These are phyloP conservation scores for Rhinella marina DNA, from an alignment of 2,797 vertebrate genomes.

Conservation along the genomic window DNA sequence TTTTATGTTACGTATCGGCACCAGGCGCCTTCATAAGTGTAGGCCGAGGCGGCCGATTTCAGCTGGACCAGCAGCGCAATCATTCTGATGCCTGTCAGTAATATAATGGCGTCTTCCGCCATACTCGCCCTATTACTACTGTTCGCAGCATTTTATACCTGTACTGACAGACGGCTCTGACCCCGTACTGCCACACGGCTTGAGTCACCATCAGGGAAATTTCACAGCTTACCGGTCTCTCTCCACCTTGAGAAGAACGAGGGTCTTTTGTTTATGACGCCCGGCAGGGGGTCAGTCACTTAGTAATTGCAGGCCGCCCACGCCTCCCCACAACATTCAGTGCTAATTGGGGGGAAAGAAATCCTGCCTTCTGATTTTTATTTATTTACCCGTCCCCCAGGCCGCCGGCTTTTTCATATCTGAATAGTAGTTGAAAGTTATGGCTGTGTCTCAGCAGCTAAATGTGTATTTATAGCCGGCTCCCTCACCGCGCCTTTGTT, in stretches of 20 bases:
- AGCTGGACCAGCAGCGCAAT: too few relatives aligned
- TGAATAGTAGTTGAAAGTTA: conserved; percentile 57
- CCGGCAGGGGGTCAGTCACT: conserved; percentile 43
- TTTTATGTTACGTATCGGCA: neutral
- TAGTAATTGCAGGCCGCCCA: conserved; percentile 48
- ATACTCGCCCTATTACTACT: neutral
- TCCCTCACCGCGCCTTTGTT: conserved; percentile 52
- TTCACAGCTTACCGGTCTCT: neutral
- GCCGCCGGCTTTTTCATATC: conserved; percentile 46
- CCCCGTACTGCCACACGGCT: neutral
- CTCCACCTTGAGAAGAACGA: conserved; percentile 17
- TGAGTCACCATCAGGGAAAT: neutral
- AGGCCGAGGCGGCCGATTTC: too few relatives aligned
- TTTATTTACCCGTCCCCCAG: conserved; percentile 60
- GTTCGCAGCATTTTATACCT: neutral
- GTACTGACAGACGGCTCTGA: neutral
- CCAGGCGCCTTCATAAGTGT: too few relatives aligned
- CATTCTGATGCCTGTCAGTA: neutral
- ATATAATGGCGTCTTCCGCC: neutral
- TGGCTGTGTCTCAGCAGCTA: conserved; percentile 56
- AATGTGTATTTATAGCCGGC: conserved; percentile 60
- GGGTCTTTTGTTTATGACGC: conserved; percentile 49
- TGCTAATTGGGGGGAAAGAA: conserved; percentile 59
- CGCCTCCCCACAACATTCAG: conserved; percentile 48
- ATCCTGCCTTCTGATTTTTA: conserved; percentile 50